These are phyloP conservation scores for Mustelus asterias DNA, from an alignment of 2,113 vertebrate genomes.

Conservation along the genomic window DNA sequence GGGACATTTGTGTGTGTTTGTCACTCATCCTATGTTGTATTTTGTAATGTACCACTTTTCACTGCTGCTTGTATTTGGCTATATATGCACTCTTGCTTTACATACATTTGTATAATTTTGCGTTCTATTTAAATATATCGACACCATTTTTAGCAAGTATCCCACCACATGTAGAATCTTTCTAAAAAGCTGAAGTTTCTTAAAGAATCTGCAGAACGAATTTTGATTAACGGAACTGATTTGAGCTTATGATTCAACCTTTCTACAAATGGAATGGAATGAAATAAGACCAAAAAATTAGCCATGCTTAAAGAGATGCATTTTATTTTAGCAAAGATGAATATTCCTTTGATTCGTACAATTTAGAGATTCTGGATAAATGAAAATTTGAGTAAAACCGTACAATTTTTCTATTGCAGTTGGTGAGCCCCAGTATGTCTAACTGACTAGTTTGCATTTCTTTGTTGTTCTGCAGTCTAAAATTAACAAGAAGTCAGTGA, in stretches of 20 bases:
- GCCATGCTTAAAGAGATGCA: not conserved
- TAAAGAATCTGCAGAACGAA: not conserved
- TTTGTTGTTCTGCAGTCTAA: not conserved
- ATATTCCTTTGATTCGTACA: too few relatives aligned
- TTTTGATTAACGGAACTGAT: not conserved
- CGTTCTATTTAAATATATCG: not conserved
- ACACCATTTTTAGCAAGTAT: not conserved
- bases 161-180: not conserved
- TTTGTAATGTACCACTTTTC: not conserved
- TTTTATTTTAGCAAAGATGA: not conserved
- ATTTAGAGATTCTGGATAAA: not conserved
- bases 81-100: not conserved
- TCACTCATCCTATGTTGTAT: not conserved
- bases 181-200: not conserved
- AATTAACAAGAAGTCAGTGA: not conserved
- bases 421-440: not conserved
- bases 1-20: not conserved
- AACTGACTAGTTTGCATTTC: not conserved
- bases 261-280: not conserved
- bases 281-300: not conserved
- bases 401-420: not conserved
- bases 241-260: not conserved
- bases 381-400: not conserved
- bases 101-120: not conserved
- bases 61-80: not conserved